phyloP scores from a whole-genome alignment of 2,888 invertebrate species.

The Phasia obesa region DNA sequence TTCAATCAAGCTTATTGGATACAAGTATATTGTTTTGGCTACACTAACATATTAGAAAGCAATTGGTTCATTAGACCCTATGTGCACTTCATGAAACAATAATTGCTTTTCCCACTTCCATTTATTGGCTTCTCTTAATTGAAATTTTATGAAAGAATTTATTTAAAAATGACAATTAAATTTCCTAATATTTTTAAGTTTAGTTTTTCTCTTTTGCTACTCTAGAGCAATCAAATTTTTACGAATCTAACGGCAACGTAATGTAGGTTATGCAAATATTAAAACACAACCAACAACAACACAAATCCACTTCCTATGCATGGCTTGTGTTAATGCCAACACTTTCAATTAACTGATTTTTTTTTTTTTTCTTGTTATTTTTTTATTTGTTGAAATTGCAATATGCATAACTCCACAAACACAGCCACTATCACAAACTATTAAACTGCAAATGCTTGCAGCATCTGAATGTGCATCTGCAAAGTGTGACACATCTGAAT shows the following conservation, averaged over 20 bases:
- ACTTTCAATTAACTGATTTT: constrained; percentile 54
- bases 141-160: too few species aligned
- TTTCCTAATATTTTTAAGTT: not conserved
- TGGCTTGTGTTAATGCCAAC: constrained; percentile 50
- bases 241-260: constrained; percentile 4
- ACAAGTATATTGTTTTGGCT: too few species aligned
- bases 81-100: too few species aligned
- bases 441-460: constrained; percentile 33
- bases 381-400: constrained; percentile 1
- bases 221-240: constrained; percentile 39
- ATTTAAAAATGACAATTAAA: too few species aligned
- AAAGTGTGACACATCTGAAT: constrained; percentile 16
- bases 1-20: too few species aligned
- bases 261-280: constrained; percentile 57
- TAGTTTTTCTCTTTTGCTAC: not conserved
- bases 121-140: too few species aligned
- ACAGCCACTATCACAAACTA: constrained; percentile 1
- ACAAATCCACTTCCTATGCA: constrained; percentile 10
- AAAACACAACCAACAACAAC: not conserved
- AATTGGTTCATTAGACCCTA: too few species aligned
- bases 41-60: too few species aligned
- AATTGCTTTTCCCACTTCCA: too few species aligned
- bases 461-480: constrained; percentile 50
- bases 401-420: constrained; percentile 18
- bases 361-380: constrained; percentile 14